Percentiles rank a stretch among this genome's conserved stretches.
These are phyloP conservation scores for Erebia epiphron DNA, from an alignment of 2,888 invertebrate species.

Conservation along the genomic window DNA sequence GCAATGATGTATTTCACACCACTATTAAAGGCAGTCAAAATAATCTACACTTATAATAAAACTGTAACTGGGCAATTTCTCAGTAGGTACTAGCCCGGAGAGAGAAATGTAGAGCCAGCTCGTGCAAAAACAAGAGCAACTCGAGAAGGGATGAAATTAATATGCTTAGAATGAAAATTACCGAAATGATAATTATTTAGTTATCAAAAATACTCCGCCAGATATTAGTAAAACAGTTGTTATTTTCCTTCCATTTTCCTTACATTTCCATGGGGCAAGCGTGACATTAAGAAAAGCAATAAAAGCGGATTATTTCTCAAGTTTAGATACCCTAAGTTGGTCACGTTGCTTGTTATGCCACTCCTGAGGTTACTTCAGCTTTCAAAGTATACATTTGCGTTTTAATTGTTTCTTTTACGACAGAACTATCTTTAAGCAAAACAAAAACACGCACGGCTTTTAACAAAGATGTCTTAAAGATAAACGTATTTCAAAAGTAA, in stretches of 20 bases:
- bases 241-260: conserved; percentile 16
- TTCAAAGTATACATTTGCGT: conserved; percentile 36
- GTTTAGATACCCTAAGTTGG: conserved; percentile 29
- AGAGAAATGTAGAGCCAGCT: no score
- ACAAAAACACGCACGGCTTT: conserved; percentile 18
- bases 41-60: no score
- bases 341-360: conserved; percentile 38
- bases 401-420: conserved; percentile 45
- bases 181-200: conserved; percentile 4
- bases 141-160: background rate
- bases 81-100: no score
- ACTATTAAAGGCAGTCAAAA: no score
- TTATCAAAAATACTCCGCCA: conserved; percentile 12
- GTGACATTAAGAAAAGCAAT: conserved; percentile 29
- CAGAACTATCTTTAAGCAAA: conserved; percentile 31
- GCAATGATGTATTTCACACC: no score
- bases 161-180: background rate
- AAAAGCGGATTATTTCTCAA: conserved; percentile 32
- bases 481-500: background rate
- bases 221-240: conserved; percentile 18
- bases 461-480: conserved; percentile 15
- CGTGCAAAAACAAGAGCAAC: background rate
- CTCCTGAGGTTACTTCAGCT: conserved; percentile 40
- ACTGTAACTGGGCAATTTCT: no score
- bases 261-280: conserved; percentile 18